phyloP scores from a whole-genome alignment of 2,888 invertebrate genomes.

The Germaria angustata region DNA sequence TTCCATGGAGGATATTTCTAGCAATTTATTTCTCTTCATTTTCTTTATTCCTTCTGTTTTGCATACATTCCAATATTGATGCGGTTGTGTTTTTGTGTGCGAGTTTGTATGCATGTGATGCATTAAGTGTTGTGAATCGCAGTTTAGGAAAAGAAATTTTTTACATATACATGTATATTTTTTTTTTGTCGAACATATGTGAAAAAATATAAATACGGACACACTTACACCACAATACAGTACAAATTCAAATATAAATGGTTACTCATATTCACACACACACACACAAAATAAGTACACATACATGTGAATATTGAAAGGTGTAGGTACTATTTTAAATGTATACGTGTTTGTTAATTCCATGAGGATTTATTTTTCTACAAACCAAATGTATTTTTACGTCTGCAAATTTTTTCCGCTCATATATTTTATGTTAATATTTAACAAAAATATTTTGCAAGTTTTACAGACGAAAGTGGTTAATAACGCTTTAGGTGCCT shows the following conservation, averaged over 20 bases:
- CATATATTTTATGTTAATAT: constrained; percentile 43
- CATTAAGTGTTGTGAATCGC: constrained; percentile 66
- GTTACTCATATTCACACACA: background rate
- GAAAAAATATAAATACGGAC: constrained; percentile 2
- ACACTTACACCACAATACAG: background rate
- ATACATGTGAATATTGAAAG: constrained; percentile 14
- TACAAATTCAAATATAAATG: background rate
- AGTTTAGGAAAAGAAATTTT: constrained; percentile 67
- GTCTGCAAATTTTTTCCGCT: background rate
- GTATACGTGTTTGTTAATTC: background rate
- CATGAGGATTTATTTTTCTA: constrained; percentile 37
- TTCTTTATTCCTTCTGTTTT: background rate
- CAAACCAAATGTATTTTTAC: constrained; percentile 32
- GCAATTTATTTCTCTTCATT: background rate
- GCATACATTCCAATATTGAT: constrained; percentile 13
- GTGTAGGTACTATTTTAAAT: background rate
- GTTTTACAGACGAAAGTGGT: constrained; percentile 31
- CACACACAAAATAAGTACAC: background rate
- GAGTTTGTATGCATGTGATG: constrained; percentile 52
- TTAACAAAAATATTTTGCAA: constrained; percentile 52
- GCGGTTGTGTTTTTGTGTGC: constrained; percentile 3
- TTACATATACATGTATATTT: no score
- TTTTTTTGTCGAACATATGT: constrained; percentile 59
- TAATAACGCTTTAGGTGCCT: constrained; percentile 26
- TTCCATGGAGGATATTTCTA: constrained; percentile 22